Conservation (phyloP, 1,140 invertebrate species). For the Drosophila nigromelanica region DNA sequence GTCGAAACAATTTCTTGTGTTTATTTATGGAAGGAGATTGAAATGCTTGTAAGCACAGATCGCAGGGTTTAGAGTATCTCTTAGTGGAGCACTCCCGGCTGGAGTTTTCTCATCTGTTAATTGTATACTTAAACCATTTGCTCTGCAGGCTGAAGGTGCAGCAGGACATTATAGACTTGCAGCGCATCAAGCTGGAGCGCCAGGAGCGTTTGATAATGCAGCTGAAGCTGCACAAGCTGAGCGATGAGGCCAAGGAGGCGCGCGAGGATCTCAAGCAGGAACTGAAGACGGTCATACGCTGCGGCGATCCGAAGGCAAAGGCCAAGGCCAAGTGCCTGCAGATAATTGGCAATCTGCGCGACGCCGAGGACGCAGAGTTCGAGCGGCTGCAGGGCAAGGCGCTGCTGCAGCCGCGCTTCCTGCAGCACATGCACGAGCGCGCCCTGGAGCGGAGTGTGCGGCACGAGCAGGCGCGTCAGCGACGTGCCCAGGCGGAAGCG, state of each 20-base stretch:
- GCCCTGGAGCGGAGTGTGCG: conserved; percentile 86
- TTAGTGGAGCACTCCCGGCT: too few species aligned
- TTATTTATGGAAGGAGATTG: too few species aligned
- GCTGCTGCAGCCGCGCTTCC: conserved; percentile 86
- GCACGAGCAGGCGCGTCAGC: conserved; percentile 86
- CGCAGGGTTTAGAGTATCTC: too few species aligned
- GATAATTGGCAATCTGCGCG: conserved; percentile 84
- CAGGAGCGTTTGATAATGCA: conserved; percentile 87
- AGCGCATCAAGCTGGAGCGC: conserved; percentile 87
- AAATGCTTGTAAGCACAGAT: too few species aligned
- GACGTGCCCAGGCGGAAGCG: conserved; percentile 86
- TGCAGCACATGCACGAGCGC: conserved; percentile 87
- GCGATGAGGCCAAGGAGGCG: conserved; percentile 86
- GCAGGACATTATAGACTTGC: conserved; percentile 87
- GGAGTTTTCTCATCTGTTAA: too few species aligned
- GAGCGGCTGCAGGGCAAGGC: conserved; percentile 84
- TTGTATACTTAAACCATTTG: too few species aligned
- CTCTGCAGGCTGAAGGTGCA: conserved; percentile 86
- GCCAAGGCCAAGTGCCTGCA: conserved; percentile 86
- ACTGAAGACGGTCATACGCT: conserved; percentile 85
- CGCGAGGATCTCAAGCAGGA: conserved; percentile 86
- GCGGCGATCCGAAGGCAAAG: conserved; percentile 85
- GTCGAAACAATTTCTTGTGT: too few species aligned
- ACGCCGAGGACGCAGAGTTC: conserved; percentile 78
- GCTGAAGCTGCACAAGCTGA: conserved; percentile 87